Base-by-base conservation (phyloP, 2,113 vertebrate genomes). In the Podiceps cristatus region DNA sequence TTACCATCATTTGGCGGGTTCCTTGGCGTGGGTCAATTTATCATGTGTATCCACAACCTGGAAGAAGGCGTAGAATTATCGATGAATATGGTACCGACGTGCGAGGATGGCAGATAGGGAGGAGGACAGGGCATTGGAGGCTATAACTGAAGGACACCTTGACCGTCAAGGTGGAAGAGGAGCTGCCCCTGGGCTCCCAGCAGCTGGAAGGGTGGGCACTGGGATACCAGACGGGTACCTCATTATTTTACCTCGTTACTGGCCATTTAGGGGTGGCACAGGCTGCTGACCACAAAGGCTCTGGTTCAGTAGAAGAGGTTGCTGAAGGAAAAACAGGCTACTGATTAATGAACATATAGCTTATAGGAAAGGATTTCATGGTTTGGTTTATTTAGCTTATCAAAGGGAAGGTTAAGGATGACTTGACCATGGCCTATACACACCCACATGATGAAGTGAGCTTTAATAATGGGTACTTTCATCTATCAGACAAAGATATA, bases 331-430 rank as follows among this genome's bases (percentile, higher is more conserved):
- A 94, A 92, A 62, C 58, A 86, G 85, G 37, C 44, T 76, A 8
- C 58, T 86, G 90, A 92, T 93, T 94, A 88, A 92, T 89, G 90
- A 90, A 62, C 62, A 13, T 59, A 20, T 7, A 76, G 63, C 78
- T 66, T 58, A 37, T 73, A 73, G 62, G 50, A 86, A 76, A 88
- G 78, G 78, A 73, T 88, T 80, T 80, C 67, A 77, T 37, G 45
- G 71, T 82, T 94, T 2, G 9, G 78, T 95, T 95, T 96, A 91
- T 96, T 96, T 79, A 95, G 74, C 88, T 96, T 96, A 96, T 95
- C 90, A 83, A 90, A 92, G n/a, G 52, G 82, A 96, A 96, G 88
- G 88, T 95, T 94, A 96, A 94, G 81, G 77, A 95, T 94, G 96
- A 75, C 90, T 96, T 96, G 93, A 96, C 96, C 95, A 88, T 17